Evolutionary conservation across 2,888 invertebrate species (phyloP), one percentile per base, ranked within the genome.

Genomic region (Bombylius major): DNA sequence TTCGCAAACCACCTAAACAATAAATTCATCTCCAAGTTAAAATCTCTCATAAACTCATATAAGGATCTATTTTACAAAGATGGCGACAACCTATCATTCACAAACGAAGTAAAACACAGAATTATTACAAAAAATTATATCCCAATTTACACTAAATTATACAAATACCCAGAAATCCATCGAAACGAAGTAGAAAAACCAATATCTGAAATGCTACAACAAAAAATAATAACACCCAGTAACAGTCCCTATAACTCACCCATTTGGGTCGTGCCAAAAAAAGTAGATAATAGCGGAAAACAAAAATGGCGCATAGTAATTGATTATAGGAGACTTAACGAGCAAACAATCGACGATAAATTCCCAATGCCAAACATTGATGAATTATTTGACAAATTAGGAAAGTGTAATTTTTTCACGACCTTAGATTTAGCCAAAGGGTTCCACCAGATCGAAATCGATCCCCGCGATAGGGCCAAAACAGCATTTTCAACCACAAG

Each of bases 241-340:
- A 53, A 57, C 34, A 61, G 60, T 12, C 64, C 62, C 14, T 66
- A 64, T 58, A 53, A 50, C 9, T 55, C 60, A 9, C 63, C 63
- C 12, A 58, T 65, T 14, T 62, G 61, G 62, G 56, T 62, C 13
- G 64, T 63, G 11, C 60, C 61, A 13, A 65, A 63, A 56, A 57
- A 54, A 54, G n/a, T 5, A 8, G 52, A 58, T 31, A 58, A 49
- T 14, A 51, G 50, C 7, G 51, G 48, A 13, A 51, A 12, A 42
- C 45, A 36, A 44, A 55, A 57, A 45, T 58, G 39, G 45, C 4
- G 54, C 13, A 42, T 58, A 2, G 55, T 58, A 3, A 49, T 53
- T 8, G 49, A 56, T 14, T 56, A 52, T 36, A 23, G 34, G 34
- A 36, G 8, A 36, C 4, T 36, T 4, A 36, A 36, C 8, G 34